Base-by-base conservation (phyloP, 92 coral and sea anemone species). In the Paramuricea clavata region DNA sequence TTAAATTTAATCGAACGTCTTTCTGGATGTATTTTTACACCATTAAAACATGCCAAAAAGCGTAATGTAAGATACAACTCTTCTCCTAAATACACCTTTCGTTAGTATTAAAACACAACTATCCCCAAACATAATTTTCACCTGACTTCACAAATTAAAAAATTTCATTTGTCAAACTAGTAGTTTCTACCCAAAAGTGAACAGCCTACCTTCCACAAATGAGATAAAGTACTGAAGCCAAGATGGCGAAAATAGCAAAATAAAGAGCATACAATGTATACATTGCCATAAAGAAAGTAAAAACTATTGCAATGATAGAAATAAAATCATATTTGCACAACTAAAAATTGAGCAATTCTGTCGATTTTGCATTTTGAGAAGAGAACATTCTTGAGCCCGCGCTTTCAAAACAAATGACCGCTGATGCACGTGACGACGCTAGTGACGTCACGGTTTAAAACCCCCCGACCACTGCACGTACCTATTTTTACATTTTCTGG, bases 191-290 rank as follows among this genome's bases (percentile, higher is more conserved):
- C 3, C 52, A 15, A 43, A 76, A 31, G 6, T 33, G 17, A 22
- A 54, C 59, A 52, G 12, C 84, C 2, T 79, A 79, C 84, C 84
- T 79, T 27, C 72, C 73, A 79, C 73, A 79, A 39, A 79, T 60
- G 10, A 79, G 59, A 30, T 79, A 79, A 61, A 79, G 25, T 15
- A 76, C 11, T 11, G 23, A 76, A 1, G 43, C 50, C 6, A 60
- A 19, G 10, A 57, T 67, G 30, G 31, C 30, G 6, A 79, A 79
- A 59, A 79, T 33, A 30, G 56, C 72, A 33, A 79, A 57, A 41
- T 79, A 79, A 5, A 79, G 21, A n/a, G 39, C 50, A 47, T 79
- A 59, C 15, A 60, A 60, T 7, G 72, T 23, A 79, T 79, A 79
- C 84, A 79, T 76, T n/a, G 16, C 19, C n/a, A 39, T 49, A 12